Evolutionary conservation across 1,140 invertebrate genomes (phyloP), one percentile per base, ranked within the genome.

Genomic region (Frieseomelitta varia): DNA sequence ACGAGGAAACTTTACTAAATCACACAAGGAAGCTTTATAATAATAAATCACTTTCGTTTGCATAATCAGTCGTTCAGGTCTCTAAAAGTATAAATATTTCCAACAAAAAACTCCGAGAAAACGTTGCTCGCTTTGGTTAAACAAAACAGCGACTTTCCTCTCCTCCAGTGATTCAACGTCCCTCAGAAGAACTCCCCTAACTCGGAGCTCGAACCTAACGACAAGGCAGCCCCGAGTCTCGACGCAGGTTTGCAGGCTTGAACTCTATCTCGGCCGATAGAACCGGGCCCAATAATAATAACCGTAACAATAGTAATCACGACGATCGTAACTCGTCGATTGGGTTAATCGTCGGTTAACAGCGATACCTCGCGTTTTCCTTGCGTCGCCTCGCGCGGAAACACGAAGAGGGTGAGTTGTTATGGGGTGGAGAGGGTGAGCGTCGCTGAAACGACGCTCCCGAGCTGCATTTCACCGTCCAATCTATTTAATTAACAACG

Each of bases 271-370:
- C 15, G 1, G n/a, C 0, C 72, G 51, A 74, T 55, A 21, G 27
- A 67, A 47, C 51, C 24, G 34, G 4, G 2, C 19, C 19, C 56
- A 30, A 30, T 81, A 73, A 73, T 27, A 73, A 75, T 82, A 82
- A 76, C 34, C 10, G 51, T 82, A 68, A 82, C 63, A 53, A 76
- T 81, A 81, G 51, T 76, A 76, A 82, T 82, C 61, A 74, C n/a
- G 4, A 68, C 14, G 51, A 76, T 67, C 19, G 17, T 39, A 61
- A 55, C 6, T 53, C 61, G n/a, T 1, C 51, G 53, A 77, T 77
- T 67, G 68, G 15, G 34, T n/a, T 77, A 77, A 82, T 73, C 17
- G 53, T 0, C 12, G 56, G 27, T 63, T 63, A 81, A 73, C 69
- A 53, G 56, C 39, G 55, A 51, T 79, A 21, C 1, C 11, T 24